Base-by-base conservation (phyloP, 2,797 vertebrate genomes). In the Danio albolineatus region DNA sequence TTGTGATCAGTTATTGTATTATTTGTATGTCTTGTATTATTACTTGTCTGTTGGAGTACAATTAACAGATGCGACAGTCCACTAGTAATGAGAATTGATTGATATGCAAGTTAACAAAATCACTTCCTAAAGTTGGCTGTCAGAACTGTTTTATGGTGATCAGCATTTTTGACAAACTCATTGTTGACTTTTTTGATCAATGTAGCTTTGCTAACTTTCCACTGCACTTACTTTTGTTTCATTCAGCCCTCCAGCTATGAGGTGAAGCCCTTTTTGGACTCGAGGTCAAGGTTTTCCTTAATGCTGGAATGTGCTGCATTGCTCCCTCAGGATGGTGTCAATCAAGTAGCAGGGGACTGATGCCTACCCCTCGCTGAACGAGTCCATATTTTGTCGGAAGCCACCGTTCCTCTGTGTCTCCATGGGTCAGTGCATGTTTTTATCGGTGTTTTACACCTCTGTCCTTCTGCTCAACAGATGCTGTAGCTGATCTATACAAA, bases 271-370 rank as follows among this genome's bases (percentile, higher is more conserved):
- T 39, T 59, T 79, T 57, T 43, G 69, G 75, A 75, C 75, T 66
- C 14, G 17, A 70, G 78, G 71, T 74, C 65, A 59, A 49, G 65
- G 79, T 41, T 66, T 78, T 69, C 6, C n/a, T 67, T 54, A 73
- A 54, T 75, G 71, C 41, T 66, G 73, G 78, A 78, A 85, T 78
- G 57, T 57, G 53, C 61, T 62, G 72, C 71, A 71, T 65, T 80
- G 74, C 59, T 70, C 84, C 72, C 49, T 54, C n/a, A 62, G 72
- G 81, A 74, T 19, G 2, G 6, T 66, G 78, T 65, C 70, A 71
- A 36, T 86, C 71, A 73, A 72, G 48, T 65, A 48, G 12, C 21
- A 60, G 21, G 57, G 65, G 62, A 69, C n/a, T 9, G 10, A 28
- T 46, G 38, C 16, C 51, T 59, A 21, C 49, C 43, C 39, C 72